A percentile compares a stretch with the other conserved stretches of the same genome.
Evolutionary conservation across 2,888 invertebrate genomes (phyloP).

Genomic region (Galeopsomyia nigrocyanea): DNA sequence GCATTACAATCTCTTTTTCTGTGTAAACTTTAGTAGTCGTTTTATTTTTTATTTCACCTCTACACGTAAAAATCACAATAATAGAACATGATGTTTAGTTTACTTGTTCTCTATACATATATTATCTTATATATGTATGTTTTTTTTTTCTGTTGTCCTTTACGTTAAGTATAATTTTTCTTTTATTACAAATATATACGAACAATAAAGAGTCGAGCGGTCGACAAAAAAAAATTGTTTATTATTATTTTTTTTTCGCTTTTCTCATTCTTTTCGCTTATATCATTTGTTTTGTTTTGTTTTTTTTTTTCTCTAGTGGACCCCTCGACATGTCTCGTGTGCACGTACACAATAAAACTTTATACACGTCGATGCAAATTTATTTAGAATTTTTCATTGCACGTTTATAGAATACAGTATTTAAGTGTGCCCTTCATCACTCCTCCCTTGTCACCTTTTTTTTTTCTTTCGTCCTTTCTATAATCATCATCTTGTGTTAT

Average conservation of each 20-base stretch:
- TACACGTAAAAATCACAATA: constrained; percentile 41
- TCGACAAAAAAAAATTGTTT: constrained; percentile 40
- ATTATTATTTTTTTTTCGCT: constrained; percentile 39
- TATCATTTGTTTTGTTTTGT: constrained; percentile 28
- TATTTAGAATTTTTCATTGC: constrained; percentile 66
- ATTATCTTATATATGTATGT: constrained; percentile 45
- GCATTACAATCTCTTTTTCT: constrained; percentile 50
- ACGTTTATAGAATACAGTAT: constrained; percentile 48
- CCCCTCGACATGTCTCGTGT: constrained; percentile 42
- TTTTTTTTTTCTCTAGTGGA: constrained; percentile 26
- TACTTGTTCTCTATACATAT: constrained; percentile 36
- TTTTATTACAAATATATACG: constrained; percentile 65
- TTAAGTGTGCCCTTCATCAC: constrained; percentile 1
- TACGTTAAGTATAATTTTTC: constrained; percentile 28
- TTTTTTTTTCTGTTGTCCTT: not conserved
- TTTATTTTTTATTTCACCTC: constrained; percentile 4
- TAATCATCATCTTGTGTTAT: not conserved
- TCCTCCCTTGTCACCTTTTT: constrained; percentile 6
- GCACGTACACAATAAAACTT: constrained; percentile 48
- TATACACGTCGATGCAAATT: constrained; percentile 58
- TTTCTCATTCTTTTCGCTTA: constrained; percentile 14
- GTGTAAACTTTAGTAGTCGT: constrained; percentile 3
- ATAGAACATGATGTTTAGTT: constrained; percentile 35
- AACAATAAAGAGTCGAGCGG: constrained; percentile 63
- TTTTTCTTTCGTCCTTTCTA: constrained; percentile 27